Base-by-base conservation (phyloP, 2,888 invertebrate genomes). In the Parnassius orleans region DNA sequence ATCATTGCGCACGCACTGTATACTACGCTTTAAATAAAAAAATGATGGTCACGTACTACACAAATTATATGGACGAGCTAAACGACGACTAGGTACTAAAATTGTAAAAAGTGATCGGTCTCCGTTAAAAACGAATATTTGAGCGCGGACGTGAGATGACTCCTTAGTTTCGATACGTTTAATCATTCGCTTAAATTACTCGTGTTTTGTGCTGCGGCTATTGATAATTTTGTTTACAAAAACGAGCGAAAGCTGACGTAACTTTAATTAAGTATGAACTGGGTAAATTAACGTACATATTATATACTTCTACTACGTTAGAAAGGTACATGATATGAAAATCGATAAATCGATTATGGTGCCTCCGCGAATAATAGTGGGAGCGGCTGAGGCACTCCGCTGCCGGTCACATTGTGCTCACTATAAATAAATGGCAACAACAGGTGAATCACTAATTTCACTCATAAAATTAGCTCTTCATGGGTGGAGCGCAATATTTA, bases 361-460 rank as follows among this genome's bases (percentile, higher is more conserved):
- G 82, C 79, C 77, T 80, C 77, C 72, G 80, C 83, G 77, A 83
- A 89, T 86, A 86, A 87, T 84, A 78, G 81, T 74, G 80, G 88
- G 89, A 75, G 84, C 81, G 87, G 83, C 82, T 76, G 83, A 68
- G 77, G 57, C 74, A 77, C 84, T 83, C 71, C 80, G 77, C 78
- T 83, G 84, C 79, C 79, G 79, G 57, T 68, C 78, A 74, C 84
- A 87, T 91, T 91, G 90, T 90, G 76, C 74, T 79, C 79, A 72
- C 81, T 84, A 83, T 86, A 86, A 75, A 89, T 89, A 90, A 91
- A 91, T 89, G 86, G 84, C 89, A 90, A 88, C 88, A 89, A 88
- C 90, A 91, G 90, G 90, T 91, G 89, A 90, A 89, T 88, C 85
- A 89, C 87, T 90, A 89, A 90, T 91, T 91, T 90, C 86, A 86